These are phyloP conservation scores for Drosophila miranda DNA, from an alignment of 1,140 invertebrate genomes.

Conservation along the genomic window DNA sequence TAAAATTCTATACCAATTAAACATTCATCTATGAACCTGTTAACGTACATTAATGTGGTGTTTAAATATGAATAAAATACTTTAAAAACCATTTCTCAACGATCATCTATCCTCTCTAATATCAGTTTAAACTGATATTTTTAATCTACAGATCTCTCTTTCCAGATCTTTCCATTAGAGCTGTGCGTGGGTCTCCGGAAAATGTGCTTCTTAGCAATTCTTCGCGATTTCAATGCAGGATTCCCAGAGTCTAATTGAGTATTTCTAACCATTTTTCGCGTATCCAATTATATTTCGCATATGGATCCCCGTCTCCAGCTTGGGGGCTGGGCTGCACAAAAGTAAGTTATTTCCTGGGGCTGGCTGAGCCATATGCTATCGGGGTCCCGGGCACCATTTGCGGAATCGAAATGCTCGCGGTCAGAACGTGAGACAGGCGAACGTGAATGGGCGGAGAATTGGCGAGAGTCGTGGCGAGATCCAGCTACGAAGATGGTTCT, in stretches of 20 bases:
- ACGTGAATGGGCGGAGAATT: conserved; percentile 74
- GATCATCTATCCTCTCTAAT: too few species aligned
- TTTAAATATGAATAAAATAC: too few species aligned
- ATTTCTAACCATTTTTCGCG: conserved; percentile 51
- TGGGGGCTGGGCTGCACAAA: conserved; percentile 32
- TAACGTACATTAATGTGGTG: too few species aligned
- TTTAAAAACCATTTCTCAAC: too few species aligned
- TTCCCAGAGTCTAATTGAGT: conserved; percentile 37
- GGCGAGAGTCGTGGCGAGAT: conserved; percentile 26
- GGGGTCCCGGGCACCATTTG: conserved; percentile 28
- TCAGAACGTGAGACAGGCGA: conserved; percentile 50
- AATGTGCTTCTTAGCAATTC: neutral
- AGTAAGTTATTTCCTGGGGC: conserved; percentile 80
- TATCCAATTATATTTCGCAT: conserved; percentile 58
- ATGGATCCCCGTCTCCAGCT: conserved; percentile 15
- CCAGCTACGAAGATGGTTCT: conserved; percentile 26
- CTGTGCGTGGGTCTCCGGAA: neutral
- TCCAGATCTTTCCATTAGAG: too few species aligned
- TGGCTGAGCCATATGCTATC: conserved; percentile 25
- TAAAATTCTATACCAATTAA: too few species aligned
- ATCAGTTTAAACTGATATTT: too few species aligned
- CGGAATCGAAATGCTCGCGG: conserved; percentile 50
- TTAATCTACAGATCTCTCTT: too few species aligned
- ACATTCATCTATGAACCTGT: too few species aligned
- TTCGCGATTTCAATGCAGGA: neutral